Percentiles rank a stretch among this genome's conserved stretches.
These are phyloP conservation scores for Diachrysia chrysitis DNA, from an alignment of 2,888 invertebrate species.

Conservation along the genomic window DNA sequence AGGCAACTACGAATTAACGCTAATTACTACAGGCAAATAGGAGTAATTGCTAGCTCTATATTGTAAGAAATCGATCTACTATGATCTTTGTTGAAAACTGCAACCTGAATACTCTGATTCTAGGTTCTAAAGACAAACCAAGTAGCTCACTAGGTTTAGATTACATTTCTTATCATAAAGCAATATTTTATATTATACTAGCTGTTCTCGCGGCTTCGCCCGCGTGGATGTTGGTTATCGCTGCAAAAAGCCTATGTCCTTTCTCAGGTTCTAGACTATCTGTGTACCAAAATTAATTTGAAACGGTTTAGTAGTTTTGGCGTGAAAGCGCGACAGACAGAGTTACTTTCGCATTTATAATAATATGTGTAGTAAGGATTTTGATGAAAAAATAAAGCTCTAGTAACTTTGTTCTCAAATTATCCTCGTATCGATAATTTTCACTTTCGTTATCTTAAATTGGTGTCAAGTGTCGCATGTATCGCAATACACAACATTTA, in stretches of 20 bases:
- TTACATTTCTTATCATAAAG: not conserved
- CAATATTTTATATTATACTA: not conserved
- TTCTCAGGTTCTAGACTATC: too few relatives aligned
- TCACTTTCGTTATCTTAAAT: constrained; percentile 35
- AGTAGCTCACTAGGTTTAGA: not conserved
- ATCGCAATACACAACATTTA: constrained; percentile 29
- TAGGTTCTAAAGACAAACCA: too few relatives aligned
- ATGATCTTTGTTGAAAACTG: not conserved
- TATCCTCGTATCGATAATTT: constrained; percentile 14
- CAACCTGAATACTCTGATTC: not conserved
- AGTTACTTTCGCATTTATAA: too few relatives aligned
- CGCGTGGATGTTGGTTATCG: too few relatives aligned
- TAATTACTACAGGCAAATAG: constrained; percentile 1
- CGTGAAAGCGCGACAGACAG: too few relatives aligned
- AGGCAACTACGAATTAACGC: not conserved
- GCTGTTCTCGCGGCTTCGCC: too few relatives aligned
- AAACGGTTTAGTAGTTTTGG: too few relatives aligned
- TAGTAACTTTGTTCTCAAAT: not conserved
- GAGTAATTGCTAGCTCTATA: not conserved
- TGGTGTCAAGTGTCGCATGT: constrained; percentile 39
- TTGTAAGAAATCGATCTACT: not conserved
- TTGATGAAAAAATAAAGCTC: too few relatives aligned
- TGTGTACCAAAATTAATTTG: too few relatives aligned
- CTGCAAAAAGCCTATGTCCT: too few relatives aligned
- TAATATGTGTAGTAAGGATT: too few relatives aligned